phyloP scores from a whole-genome alignment of 2,113 vertebrate species.

The Ameiurus melas region DNA sequence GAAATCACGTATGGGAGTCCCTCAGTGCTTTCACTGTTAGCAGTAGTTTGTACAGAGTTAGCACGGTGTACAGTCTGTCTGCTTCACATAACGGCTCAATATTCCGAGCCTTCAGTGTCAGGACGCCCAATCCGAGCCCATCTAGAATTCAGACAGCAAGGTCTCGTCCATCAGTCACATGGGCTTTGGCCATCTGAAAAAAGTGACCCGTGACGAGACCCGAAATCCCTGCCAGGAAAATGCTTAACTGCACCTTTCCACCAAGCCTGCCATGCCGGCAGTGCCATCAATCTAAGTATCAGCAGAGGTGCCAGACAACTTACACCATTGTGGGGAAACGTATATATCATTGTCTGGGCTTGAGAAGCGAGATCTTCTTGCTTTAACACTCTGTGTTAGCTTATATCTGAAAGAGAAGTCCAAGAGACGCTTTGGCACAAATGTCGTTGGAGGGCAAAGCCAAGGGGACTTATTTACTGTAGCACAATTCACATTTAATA shows the following conservation, averaged over 20 bases:
- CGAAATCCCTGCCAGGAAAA: slow-evolving; percentile 59
- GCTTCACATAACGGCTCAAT: slow-evolving; percentile 41
- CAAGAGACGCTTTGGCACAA: background rate
- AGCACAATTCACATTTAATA: background rate
- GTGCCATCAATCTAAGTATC: slow-evolving; percentile 58
- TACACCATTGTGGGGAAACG: slow-evolving; percentile 33
- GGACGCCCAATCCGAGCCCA: slow-evolving; percentile 20
- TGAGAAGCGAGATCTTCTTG: slow-evolving; percentile 27
- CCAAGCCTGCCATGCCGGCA: slow-evolving; percentile 45
- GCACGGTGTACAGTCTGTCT: background rate
- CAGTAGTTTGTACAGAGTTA: slow-evolving; percentile 15
- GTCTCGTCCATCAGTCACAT: slow-evolving; percentile 58
- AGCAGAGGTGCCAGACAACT: slow-evolving; percentile 36
- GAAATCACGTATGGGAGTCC: background rate
- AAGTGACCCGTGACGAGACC: slow-evolving; percentile 56
- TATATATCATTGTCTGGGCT: slow-evolving; percentile 37
- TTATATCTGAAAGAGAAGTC: background rate
- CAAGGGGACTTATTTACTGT: background rate
- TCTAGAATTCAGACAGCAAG: slow-evolving; percentile 56
- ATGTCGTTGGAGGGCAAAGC: background rate
- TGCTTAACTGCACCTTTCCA: slow-evolving; percentile 57
- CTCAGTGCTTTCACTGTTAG: slow-evolving; percentile 12
- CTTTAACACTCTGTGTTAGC: slow-evolving; percentile 25
- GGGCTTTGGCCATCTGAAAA: slow-evolving; percentile 56
- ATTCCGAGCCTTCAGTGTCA: slow-evolving; percentile 40